A percentile compares a stretch with the other conserved stretches of the same genome.
Conservation (phyloP, 2,797 vertebrate species). For the Phataginus tricuspis region DNA sequence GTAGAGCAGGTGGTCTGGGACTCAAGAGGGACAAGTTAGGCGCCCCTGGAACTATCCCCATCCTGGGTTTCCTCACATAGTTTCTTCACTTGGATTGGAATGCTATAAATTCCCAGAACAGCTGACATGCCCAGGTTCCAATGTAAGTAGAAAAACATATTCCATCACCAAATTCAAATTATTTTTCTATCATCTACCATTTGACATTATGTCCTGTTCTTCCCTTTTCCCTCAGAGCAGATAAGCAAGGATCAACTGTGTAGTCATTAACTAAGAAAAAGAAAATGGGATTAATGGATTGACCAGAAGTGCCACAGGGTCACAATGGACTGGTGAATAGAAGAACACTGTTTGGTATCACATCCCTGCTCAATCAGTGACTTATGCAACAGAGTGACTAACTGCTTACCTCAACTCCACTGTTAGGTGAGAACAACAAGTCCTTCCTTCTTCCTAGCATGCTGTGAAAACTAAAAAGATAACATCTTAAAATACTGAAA, state of each 20-base stretch:
- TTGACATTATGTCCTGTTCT: slow-evolving; percentile 44
- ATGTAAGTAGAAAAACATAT: slow-evolving; percentile 74
- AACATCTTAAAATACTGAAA: slow-evolving; percentile 73
- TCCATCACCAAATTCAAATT: slow-evolving; percentile 70
- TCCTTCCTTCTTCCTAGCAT: slow-evolving; percentile 71
- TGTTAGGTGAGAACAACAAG: slow-evolving; percentile 72
- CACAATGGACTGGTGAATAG: not conserved
- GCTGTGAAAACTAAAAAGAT: slow-evolving; percentile 67
- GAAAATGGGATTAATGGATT: slow-evolving; percentile 6
- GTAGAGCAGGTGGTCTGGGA: not conserved
- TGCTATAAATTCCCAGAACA: slow-evolving; percentile 72
- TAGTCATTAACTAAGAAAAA: slow-evolving; percentile 61
- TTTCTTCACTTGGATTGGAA: slow-evolving; percentile 63
- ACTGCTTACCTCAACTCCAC: slow-evolving; percentile 62
- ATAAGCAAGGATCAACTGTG: slow-evolving; percentile 54
- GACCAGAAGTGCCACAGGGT: not conserved
- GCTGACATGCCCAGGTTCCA: slow-evolving; percentile 71
- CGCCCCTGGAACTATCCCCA: not conserved
- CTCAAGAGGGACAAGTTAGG: not conserved
- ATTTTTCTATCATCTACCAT: slow-evolving; percentile 71
- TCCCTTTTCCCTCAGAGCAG: not conserved
- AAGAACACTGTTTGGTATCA: not conserved
- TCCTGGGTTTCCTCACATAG: slow-evolving; percentile 43
- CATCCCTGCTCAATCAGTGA: slow-evolving; percentile 1
- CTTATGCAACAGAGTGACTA: slow-evolving; percentile 58